Evolutionary conservation across 2,888 invertebrate species (phyloP), one percentile per base, ranked within the genome.

Genomic region (Copidosoma aretas): DNA sequence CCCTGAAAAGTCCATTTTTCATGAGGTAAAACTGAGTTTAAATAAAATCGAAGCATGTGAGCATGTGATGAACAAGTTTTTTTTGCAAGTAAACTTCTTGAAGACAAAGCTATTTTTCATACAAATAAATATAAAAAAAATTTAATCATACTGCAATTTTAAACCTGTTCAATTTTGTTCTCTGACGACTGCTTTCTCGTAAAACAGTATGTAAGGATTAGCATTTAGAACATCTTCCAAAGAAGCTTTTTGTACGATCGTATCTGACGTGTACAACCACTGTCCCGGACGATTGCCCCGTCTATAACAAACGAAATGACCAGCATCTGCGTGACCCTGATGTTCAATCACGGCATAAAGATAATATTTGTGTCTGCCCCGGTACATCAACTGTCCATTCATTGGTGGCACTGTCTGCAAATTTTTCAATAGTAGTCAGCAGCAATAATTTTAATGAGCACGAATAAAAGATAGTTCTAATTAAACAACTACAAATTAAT

Each of bases 251-350:
- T 92, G 90, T 14, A 97, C 95, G 72, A 91, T 88, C 3, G 92
- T 90, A 84, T 82, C 85, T 75, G 86, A 83, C 76, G 85, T 76
- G 66, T 75, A 87, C 81, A 88, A 81, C 80, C 86, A 86, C 72
- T 86, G 85, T 75, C 87, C 87, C 74, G 86, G 84, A 49, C 87
- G 87, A 82, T 88, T 88, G 73, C 93, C 93, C 19, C 95, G 88
- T 70, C 97, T 87, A 84, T 95, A 97, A 57, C 97, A 96, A 71
- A 97, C 92, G 86, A 97, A 98, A 87, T 98, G 98, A 1, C 98
- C 98, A 58, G 93, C 92, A 81, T 92, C 90, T 14, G 93, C 93
- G 59, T 93, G 93, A 2, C 97, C 97, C 73, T 93, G 89, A 86
- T 97, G 97, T 73, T 94, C 95, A 58, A 97, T 92, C 10, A 95